Percentiles rank a stretch among this genome's conserved stretches.
Conservation (phyloP, 2,113 vertebrate species). For the Myiopsitta monachus region DNA sequence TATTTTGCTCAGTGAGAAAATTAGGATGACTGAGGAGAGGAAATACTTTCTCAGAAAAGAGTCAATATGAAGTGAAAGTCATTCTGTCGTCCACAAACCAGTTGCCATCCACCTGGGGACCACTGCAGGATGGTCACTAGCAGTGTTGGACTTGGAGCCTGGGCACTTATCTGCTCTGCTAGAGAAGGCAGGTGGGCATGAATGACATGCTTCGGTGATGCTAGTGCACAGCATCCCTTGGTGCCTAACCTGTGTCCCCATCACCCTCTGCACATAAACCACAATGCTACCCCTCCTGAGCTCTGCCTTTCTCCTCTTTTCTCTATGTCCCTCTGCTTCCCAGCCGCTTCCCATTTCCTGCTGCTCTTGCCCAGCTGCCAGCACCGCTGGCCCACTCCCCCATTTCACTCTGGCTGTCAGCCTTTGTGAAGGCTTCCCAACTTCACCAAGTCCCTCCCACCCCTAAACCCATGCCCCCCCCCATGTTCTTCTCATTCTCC, state of each 20-base stretch:
- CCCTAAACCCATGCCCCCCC: not conserved
- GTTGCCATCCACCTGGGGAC: not conserved
- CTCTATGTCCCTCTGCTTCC: not conserved
- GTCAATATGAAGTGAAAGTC: not conserved
- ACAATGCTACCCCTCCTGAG: rapidly evolving
- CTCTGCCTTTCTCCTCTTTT: not conserved
- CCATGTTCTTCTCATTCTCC: not conserved
- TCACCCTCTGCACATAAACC: rapidly evolving
- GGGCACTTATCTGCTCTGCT: too few species aligned
- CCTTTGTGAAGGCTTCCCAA: not conserved
- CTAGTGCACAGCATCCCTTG: not conserved
- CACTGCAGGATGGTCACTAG: too few species aligned
- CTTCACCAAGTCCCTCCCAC: not conserved
- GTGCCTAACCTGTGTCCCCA: not conserved
- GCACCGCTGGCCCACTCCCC: not conserved
- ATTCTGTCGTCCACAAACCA: not conserved
- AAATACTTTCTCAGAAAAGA: not conserved
- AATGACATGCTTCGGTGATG: rapidly evolving
- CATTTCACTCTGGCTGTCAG: not conserved
- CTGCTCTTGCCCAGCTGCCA: rapidly evolving
- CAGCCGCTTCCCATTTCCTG: not conserved
- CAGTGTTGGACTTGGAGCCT: rapidly evolving
- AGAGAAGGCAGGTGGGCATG: not conserved
- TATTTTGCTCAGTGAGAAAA: not conserved
- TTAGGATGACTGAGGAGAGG: not conserved